Percentiles rank a stretch among this genome's conserved stretches.
Conservation (phyloP, 2,113 vertebrate species). For the Poicephalus gulielmi region DNA sequence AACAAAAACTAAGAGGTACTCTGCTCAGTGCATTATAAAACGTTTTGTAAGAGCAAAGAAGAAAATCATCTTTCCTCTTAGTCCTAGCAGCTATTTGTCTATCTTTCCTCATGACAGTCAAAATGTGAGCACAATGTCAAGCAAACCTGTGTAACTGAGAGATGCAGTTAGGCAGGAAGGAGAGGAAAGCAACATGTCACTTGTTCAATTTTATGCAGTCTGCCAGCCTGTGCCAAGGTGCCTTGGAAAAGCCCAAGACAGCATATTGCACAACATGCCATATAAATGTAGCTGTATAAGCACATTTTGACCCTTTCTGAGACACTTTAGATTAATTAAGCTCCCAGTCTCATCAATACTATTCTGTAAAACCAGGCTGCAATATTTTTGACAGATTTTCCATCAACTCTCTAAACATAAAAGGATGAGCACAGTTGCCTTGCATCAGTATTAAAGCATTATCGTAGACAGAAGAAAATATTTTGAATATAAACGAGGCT, state of each 20-base stretch:
- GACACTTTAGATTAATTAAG: neutral
- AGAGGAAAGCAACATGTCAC: accelerated
- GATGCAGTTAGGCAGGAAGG: neutral
- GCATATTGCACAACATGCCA: accelerated
- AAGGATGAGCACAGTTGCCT: neutral
- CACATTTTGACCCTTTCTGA: neutral
- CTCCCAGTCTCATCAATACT: neutral
- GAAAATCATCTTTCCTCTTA: neutral
- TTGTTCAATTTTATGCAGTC: neutral
- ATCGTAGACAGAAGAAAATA: neutral
- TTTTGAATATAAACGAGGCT: neutral
- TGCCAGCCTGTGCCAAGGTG: neutral
- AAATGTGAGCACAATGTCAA: neutral
- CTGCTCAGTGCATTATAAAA: neutral
- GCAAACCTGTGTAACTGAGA: neutral
- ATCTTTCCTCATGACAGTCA: neutral
- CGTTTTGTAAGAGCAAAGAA: neutral
- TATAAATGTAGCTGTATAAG: neutral
- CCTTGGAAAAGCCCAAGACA: neutral
- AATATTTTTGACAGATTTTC: neutral
- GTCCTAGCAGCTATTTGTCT: neutral
- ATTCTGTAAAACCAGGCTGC: neutral
- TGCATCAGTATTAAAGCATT: neutral
- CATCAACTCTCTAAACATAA: neutral
- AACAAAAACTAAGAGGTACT: neutral